Conservation (phyloP, 92 coral and sea anemone genomes). For the Porites evermanni region DNA sequence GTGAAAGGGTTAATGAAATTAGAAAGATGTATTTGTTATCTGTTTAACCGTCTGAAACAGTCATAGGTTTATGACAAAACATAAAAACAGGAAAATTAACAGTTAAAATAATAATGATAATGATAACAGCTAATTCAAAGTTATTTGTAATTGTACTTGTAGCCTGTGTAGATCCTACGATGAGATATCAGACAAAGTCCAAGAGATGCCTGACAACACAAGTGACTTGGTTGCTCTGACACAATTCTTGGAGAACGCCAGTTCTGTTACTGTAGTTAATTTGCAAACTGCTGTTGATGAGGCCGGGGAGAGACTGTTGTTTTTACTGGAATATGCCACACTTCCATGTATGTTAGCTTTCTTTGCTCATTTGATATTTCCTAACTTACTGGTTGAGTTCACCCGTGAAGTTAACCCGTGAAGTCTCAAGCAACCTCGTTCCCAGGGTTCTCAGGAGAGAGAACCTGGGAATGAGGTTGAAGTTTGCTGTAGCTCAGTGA, state of each 20-base stretch:
- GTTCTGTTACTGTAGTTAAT: conserved; percentile 80
- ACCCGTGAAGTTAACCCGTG: neutral
- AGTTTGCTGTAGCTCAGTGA: no score
- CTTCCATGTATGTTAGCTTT: conserved; percentile 79
- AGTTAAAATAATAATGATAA: no score
- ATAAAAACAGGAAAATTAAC: no score
- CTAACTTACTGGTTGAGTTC: neutral
- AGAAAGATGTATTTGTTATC: no score
- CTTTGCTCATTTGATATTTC: neutral
- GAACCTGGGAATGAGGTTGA: no score
- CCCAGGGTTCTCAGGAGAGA: no score
- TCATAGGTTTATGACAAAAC: no score
- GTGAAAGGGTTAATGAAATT: no score
- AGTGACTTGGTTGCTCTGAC: conserved; percentile 91
- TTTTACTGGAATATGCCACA: conserved; percentile 94
- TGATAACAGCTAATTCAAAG: no score
- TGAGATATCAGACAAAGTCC: conserved; percentile 98
- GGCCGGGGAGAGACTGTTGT: conserved; percentile 92
- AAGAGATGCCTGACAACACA: conserved; percentile 98
- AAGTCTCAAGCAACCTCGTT: no score
- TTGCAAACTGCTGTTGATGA: conserved; percentile 90
- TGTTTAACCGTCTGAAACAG: no score
- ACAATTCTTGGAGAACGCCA: conserved; percentile 92
- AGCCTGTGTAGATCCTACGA: conserved; percentile 94
- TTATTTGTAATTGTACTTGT: neutral